phyloP scores from a whole-genome alignment of 2,797 vertebrate species.

The Orestias chungarensis region DNA sequence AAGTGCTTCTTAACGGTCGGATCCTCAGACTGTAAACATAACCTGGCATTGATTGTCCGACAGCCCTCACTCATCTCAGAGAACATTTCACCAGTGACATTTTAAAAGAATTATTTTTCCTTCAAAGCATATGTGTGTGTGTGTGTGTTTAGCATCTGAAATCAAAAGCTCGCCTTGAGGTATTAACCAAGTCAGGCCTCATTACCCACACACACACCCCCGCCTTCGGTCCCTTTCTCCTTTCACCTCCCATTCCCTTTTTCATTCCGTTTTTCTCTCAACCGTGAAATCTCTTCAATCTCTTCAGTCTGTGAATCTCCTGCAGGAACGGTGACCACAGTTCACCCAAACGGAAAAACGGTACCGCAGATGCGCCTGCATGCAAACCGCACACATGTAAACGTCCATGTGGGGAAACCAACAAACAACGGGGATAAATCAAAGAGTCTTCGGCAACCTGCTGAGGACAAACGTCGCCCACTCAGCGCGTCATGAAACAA shows the following conservation, averaged over 20 bases:
- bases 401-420: constrained; percentile 10
- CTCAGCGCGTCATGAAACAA: neutral
- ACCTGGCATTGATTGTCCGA: constrained; percentile 39
- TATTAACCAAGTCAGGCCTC: constrained; percentile 66
- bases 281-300: constrained; percentile 52
- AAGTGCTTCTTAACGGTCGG: neutral
- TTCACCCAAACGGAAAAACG: constrained; percentile 20
- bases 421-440: constrained; percentile 3
- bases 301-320: constrained; percentile 18
- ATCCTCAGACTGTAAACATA: constrained; percentile 17
- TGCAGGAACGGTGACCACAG: constrained; percentile 15
- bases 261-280: constrained; percentile 46
- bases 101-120: constrained; percentile 45
- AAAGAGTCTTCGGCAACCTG: neutral
- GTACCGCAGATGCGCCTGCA: neutral
- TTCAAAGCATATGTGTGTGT: neutral
- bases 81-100: constrained; percentile 41
- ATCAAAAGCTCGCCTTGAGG: constrained; percentile 53
- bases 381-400: constrained; percentile 10
- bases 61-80: constrained; percentile 50
- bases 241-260: constrained; percentile 39
- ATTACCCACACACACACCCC: constrained; percentile 51
- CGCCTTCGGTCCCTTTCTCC: constrained; percentile 15
- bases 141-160: constrained; percentile 36
- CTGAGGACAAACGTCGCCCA: constrained; percentile 11